Evolutionary conservation across 2,113 vertebrate species (phyloP), one percentile per base, ranked within the genome.

Genomic region (Sylvilagus bachmani): DNA sequence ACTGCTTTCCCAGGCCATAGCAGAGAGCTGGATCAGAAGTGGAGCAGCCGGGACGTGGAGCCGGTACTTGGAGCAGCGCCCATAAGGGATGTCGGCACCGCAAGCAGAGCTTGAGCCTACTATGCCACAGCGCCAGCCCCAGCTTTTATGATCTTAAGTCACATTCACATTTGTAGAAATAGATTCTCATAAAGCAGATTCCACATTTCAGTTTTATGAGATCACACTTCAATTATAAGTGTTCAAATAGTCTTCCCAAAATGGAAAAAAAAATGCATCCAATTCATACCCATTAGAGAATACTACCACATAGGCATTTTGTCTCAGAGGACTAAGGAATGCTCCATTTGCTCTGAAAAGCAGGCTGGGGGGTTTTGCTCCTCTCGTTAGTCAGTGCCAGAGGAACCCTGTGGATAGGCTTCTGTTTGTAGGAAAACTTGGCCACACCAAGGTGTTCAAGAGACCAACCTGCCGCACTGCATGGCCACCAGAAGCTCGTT

Each of bases 191-290:
- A 33, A 81, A 44, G 25, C 61, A 4, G 31, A 82, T 89, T 86
- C n/a, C 31, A 75, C 80, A 22, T 5, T 3, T 38, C 73, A 51
- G n/a, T 33, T 96, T 92, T 74, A 69, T 25, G 22, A 90, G 95
- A 91, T 17, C 84, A 22, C 38, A 53, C 33, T 17, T 19, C 38
- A 86, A 91, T 17, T 38, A 87, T 58, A 81, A 80, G 64, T 2
- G 27, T 29, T 44, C 29, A 69, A 27, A 19, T 85, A 44, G 49
- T 55, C 73, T 89, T 84, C 17, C 3, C 29, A 3, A 66, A 86
- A 80, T n/a, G 31, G 69, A 80, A 81, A 70, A 78, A 70, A 78
- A 64, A 36, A 75, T 31, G 0, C 31, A 5, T 79, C 38, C 36
- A 91, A 89, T 64, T 61, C 19, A 53, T 27, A 66, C 12, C 51